Base-by-base conservation (phyloP, 1,140 invertebrate species). In the Brachionus paranguensis region DNA sequence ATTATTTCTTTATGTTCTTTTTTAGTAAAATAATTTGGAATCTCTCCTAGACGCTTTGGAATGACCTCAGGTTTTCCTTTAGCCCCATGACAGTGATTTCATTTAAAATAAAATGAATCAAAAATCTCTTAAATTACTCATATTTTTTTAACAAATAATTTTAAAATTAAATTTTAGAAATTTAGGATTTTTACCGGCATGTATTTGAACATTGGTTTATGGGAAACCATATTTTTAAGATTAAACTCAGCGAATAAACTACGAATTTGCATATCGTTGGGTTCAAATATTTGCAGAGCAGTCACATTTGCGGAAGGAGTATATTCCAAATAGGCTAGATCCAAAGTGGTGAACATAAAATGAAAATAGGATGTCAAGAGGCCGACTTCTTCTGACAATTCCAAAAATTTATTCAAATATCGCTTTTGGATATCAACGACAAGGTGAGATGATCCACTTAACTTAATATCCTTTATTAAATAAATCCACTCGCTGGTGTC, bases 321-420 rank as follows among this genome's bases (percentile, higher is more conserved):
- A 29, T 64, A 68, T 14, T 81, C 78, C n/a, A 81, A 12, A 41
- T 20, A 41, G 8, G 50, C 17, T 33, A 81, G 43, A 24, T 81
- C 78, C 17, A 81, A 47, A 64, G 50, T 64, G 45, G 78, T 81
- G 14, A 81, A 81, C 78, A 81, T 45, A 81, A 81, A 81, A 47
- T 81, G 78, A 81, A 81, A 81, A 29, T 81, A 81, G 2, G 78
- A 45, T 41, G 78, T 81, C 29, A 81, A n/a, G 24, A 81, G 78
- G 17, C 78, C 78, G 17, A 60, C 53, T 64, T 81, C 78, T 64
- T 81, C 78, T 4, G 78, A 27, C 43, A 20, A 27, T 64, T 81
- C 37, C 24, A 81, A 20, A 64, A 81, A 81, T 60, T 20, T 11
- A 47, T 64, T 81, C 12, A 81, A 81, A 45, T 64, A 64, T 41